These are phyloP conservation scores for Schizopygopsis pylzovi DNA, from an alignment of 2,797 vertebrate species.

Conservation along the genomic window DNA sequence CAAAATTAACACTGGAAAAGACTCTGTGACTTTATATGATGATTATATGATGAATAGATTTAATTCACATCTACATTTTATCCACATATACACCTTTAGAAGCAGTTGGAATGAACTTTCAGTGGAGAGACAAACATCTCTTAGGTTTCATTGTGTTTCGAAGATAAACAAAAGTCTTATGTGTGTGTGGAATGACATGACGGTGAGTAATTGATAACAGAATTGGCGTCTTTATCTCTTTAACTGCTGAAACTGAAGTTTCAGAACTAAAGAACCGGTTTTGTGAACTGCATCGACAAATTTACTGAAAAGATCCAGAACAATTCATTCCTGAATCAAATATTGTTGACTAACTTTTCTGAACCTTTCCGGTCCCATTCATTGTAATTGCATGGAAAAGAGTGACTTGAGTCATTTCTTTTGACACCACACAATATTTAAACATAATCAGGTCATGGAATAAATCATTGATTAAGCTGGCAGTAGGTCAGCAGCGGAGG, in stretches of 20 bases:
- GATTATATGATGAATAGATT: too few species aligned
- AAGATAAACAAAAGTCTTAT: not conserved
- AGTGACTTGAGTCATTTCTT: not conserved
- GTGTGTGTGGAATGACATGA: not conserved
- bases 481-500: constrained; percentile 2
- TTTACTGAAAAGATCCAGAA: not conserved
- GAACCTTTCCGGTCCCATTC: not conserved
- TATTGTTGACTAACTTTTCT: not conserved
- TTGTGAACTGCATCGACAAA: not conserved
- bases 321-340: not conserved
- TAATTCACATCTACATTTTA: not conserved
- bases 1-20: too few species aligned
- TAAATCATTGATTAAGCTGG: constrained; percentile 3
- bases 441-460: not conserved
- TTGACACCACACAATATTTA: not conserved
- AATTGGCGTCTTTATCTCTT: not conserved
- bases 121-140: not conserved
- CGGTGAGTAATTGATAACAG: not conserved
- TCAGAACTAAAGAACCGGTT: not conserved
- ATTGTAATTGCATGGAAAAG: not conserved
- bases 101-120: not conserved
- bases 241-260: not conserved
- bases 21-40: not conserved
- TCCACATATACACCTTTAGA: not conserved
- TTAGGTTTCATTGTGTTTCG: not conserved